Percentiles rank a stretch among this genome's conserved stretches.
Conservation (phyloP, 2,797 vertebrate species). For the Poeciliopsis paucimaculata region DNA sequence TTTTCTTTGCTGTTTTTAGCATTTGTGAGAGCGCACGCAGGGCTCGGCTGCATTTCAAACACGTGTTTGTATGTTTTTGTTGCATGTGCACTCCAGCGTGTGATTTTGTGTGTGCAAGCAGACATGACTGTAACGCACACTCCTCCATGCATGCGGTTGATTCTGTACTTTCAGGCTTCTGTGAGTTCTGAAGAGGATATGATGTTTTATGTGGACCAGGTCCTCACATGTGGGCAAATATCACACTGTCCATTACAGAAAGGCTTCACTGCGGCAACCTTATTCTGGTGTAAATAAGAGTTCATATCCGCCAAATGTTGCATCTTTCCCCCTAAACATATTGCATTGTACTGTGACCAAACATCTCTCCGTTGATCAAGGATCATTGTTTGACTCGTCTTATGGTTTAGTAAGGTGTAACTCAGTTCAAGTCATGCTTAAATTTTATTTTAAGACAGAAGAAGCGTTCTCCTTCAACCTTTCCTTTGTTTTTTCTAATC, state of each 20-base stretch:
- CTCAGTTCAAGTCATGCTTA: neutral
- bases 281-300: neutral
- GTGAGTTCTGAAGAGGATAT: neutral
- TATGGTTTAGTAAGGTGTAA: neutral
- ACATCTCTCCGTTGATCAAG: neutral
- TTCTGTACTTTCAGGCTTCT: constrained; percentile 15
- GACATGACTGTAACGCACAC: neutral
- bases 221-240: constrained; percentile 15
- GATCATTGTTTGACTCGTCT: neutral
- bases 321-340: neutral
- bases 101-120: constrained; percentile 11
- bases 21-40: constrained; percentile 1
- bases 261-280: constrained; percentile 6
- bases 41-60: neutral
- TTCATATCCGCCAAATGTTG: neutral
- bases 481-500: neutral
- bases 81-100: constrained; percentile 2
- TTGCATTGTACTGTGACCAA: neutral
- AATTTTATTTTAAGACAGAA: neutral
- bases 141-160: neutral
- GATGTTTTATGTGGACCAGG: constrained; percentile 28
- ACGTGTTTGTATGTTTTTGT: constrained; percentile 21
- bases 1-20: constrained; percentile 30
- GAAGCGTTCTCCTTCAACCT: neutral
- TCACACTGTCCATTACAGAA: constrained; percentile 9